These are phyloP conservation scores for Mactromeris polynyma DNA, from an alignment of 2,888 invertebrate species.

Conservation along the genomic window DNA sequence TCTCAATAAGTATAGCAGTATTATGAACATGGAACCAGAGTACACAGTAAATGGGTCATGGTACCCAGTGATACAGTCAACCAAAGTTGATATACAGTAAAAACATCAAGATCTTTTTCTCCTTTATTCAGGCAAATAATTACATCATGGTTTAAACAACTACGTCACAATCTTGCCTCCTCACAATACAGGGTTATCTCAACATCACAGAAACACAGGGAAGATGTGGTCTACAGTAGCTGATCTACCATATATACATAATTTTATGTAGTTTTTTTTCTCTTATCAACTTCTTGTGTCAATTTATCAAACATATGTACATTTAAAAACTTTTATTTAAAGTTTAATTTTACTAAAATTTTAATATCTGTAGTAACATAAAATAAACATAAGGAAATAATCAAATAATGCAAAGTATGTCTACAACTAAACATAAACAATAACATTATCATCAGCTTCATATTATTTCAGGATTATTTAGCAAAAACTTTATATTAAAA, in stretches of 20 bases:
- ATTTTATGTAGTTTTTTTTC: neutral
- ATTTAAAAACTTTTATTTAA: neutral
- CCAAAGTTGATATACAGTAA: no score
- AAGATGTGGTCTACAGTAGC: neutral
- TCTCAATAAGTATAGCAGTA: no score
- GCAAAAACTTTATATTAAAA: no score
- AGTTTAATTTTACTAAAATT: neutral
- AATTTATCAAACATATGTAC: neutral
- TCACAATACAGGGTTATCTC: neutral
- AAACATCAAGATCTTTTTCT: neutral
- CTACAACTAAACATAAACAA: no score
- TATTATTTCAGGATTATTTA: no score
- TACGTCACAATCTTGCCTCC: neutral
- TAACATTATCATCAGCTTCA: no score
- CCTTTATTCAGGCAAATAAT: slow-evolving; percentile 16
- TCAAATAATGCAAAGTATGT: no score
- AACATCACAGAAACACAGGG: neutral
- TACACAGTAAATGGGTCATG: no score
- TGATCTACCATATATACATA: neutral
- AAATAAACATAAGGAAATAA: neutral
- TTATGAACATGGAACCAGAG: no score
- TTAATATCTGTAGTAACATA: neutral
- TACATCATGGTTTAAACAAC: slow-evolving; percentile 14
- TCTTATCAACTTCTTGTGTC: neutral
- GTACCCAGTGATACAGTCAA: no score